Evolutionary conservation across 2,888 invertebrate genomes (phyloP).

Genomic region (Lomographa bimaculata): DNA sequence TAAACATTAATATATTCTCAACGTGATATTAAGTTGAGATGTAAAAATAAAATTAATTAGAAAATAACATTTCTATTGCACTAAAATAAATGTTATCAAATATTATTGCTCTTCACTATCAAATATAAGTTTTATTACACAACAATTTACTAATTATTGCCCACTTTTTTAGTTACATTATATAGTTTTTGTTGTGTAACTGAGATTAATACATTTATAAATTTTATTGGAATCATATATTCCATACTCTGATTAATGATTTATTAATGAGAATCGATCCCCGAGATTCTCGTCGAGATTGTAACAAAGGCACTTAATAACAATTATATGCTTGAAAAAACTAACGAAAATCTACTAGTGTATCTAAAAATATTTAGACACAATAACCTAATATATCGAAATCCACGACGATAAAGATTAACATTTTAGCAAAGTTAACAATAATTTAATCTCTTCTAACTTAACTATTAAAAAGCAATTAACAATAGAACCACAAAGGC

Average conservation of each 20-base stretch:
- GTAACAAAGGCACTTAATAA: constrained; percentile 58
- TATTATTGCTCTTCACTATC: constrained; percentile 68
- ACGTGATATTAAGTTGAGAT: constrained; percentile 47
- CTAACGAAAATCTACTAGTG: constrained; percentile 48
- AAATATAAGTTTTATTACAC: constrained; percentile 51
- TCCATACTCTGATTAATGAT: constrained; percentile 28
- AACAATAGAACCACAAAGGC: constrained; percentile 76
- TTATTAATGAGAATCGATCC: constrained; percentile 47
- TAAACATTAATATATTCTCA: constrained; percentile 34
- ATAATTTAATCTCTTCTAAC: constrained; percentile 82
- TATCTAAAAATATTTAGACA: constrained; percentile 48
- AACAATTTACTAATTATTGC: constrained; percentile 41
- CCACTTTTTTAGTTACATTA: constrained; percentile 37
- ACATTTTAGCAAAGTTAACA: constrained; percentile 80
- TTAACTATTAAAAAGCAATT: constrained; percentile 70
- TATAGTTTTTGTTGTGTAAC: constrained; percentile 13
- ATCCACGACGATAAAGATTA: constrained; percentile 62
- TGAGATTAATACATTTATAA: constrained; percentile 31
- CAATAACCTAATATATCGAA: constrained; percentile 41
- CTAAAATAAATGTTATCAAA: constrained; percentile 60
- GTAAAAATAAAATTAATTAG: constrained; percentile 69
- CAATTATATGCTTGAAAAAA: constrained; percentile 45
- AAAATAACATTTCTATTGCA: constrained; percentile 79
- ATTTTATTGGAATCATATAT: constrained; percentile 29
- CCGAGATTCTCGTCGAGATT: constrained; percentile 75